Evolutionary conservation across 2,888 invertebrate species (phyloP), one percentile per base, ranked within the genome.

Genomic region (Caradrina clavipalpis): DNA sequence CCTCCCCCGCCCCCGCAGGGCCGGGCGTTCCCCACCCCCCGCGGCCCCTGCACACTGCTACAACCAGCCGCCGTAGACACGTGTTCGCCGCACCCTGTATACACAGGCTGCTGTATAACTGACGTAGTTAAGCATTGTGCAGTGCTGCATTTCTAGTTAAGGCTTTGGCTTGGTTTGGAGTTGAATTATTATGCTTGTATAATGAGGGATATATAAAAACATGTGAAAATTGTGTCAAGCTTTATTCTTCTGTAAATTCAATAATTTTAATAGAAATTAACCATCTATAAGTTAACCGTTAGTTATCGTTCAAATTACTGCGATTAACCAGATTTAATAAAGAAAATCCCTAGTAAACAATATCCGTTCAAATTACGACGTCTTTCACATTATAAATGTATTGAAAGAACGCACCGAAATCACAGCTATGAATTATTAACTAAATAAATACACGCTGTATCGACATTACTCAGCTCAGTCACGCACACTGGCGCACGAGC

Each of bases 31-130:
- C 68, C 79, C 69, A 31, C 73, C 71, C 64, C 73, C 65, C 68
- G 69, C 59, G 76, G 69, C 76, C 78, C 79, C 62, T 11, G 78
- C 76, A 77, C 73, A 79, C 66, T 70, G 68, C 66, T 81, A 69
- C 80, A 72, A 69, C 64, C 73, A 73, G 82, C 78, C 80, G 78
- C 83, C 81, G 81, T 82, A 89, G 88, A 88, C 92, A 90, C 91
- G 91, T 88, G 90, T 88, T 87, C 90, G 88, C 89, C 91, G 88
- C 90, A 86, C 92, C 88, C 90, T 62, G 54, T 76, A 73, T 63
- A 81, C 76, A 87, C 81, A 87, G 83, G 78, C 59, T 85, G 87
- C 69, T 82, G 68, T 73, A 83, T 72, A 77, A 68, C 26, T 56
- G 68, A 58, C 73, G 59, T 71, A 74, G 80, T 70, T 77, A 67